Evolutionary conservation across 2,797 vertebrate genomes (phyloP).

Genomic region (Channallabes apus): DNA sequence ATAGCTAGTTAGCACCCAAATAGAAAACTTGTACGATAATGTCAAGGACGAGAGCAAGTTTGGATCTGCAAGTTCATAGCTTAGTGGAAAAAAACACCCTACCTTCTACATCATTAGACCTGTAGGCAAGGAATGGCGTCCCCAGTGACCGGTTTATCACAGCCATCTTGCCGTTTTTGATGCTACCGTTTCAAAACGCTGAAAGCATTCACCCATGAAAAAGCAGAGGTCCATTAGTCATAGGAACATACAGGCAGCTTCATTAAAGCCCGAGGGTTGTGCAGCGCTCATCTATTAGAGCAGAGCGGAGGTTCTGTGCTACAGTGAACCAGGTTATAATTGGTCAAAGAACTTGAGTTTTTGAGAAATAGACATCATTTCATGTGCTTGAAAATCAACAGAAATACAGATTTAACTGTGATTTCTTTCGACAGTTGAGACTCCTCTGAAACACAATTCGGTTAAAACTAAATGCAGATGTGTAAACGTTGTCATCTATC

Average conservation of each 20-base stretch:
- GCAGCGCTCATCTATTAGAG: not conserved
- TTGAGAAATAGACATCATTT: not conserved
- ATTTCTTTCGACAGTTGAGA: not conserved
- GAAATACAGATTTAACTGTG: not conserved
- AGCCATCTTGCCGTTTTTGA: not conserved
- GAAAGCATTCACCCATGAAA: not conserved
- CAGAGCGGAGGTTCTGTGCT: not conserved
- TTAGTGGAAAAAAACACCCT: not conserved
- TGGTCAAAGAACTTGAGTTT: not conserved
- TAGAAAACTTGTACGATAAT: not conserved
- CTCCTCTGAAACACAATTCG: not conserved
- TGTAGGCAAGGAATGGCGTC: not conserved
- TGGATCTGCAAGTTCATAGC: not conserved
- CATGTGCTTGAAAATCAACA: not conserved
- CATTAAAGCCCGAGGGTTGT: not conserved
- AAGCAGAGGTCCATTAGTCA: slow-evolving; percentile 21
- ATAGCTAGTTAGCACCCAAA: not conserved
- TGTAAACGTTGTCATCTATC: not conserved
- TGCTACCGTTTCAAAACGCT: not conserved
- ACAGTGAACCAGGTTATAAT: not conserved
- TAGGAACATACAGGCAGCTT: not conserved
- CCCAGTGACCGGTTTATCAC: not conserved
- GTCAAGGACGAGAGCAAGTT: not conserved
- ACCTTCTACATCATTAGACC: not conserved
- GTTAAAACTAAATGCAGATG: not conserved